Evolutionary conservation across 2,797 vertebrate genomes (phyloP), one percentile per base, ranked within the genome.

Genomic region (Uromys caudimaculatus): DNA sequence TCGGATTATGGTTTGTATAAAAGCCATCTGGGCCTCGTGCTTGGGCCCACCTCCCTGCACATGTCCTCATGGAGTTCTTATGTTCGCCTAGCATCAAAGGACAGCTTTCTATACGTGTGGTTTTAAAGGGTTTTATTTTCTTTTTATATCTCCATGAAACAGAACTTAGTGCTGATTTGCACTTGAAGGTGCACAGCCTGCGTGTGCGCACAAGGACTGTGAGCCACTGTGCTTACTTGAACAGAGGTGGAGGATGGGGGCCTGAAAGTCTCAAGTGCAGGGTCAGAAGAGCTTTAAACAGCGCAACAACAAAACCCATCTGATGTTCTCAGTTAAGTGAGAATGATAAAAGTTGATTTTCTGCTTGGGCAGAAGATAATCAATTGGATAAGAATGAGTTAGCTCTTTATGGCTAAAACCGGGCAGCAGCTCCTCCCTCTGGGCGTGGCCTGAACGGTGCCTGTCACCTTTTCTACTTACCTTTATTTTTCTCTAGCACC

Each of bases 21-120:
- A 90, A 94, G 79, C 64, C 94, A 96, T 90, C 95, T 96, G 92
- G 83, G 54, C 90, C 87, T 75, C 58, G 8, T n/a, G 54, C 95
- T 85, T 81, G 56, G 91, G 81, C 77, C 75, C 58, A 82, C 47
- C 73, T 93, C 94, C 58, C 47, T 67, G 83, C 78, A 35, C 78
- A 14, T 95, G 83, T 88, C 79, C 76, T 96, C 54, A 41, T 32
- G 60, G 84, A 50, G 60, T 93, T 91, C 93, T 94, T 82, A 56
- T 29, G 81, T 82, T 95, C 52, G 47, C n/a, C 71, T 62, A 69
- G 71, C 90, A 69, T 95, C 95, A 94, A 90, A 93, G 89, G 62
- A 52, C 44, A 81, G 64, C 54, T 94, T 79, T 56, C 50, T 95
- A 52, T 78, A 58, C 77, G 50, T 96, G 21, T 93, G 21, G 64